Conservation (phyloP, 2,888 invertebrate species). For the Thyatira batis region DNA sequence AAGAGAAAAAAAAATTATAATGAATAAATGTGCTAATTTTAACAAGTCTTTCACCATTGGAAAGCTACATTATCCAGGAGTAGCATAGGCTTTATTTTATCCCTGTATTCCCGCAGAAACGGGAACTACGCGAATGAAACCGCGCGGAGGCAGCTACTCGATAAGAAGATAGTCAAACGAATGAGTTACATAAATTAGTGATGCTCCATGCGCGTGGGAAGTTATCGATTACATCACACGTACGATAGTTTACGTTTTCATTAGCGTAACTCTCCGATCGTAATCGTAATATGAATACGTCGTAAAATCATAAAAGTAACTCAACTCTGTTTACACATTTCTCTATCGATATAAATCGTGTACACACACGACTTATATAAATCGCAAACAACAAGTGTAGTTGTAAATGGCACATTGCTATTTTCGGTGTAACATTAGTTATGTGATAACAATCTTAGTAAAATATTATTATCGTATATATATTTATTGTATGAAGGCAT, state of each 20-base stretch:
- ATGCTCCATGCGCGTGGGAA: slow-evolving; percentile 20
- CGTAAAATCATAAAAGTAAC: slow-evolving; percentile 46
- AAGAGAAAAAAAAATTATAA: too few relatives aligned
- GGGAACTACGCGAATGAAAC: too few relatives aligned
- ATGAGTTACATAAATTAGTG: slow-evolving; percentile 16
- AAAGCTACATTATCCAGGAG: too few relatives aligned
- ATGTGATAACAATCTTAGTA: slow-evolving; percentile 22
- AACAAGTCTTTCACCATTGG: too few relatives aligned
- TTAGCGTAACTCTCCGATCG: slow-evolving; percentile 28
- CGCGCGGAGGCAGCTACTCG: too few relatives aligned
- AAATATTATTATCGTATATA: slow-evolving; percentile 22
- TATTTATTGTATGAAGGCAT: slow-evolving; percentile 26
- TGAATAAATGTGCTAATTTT: too few relatives aligned
- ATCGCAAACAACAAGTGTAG: slow-evolving; percentile 8
- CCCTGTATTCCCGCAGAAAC: too few relatives aligned
- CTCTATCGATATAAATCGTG: slow-evolving; percentile 12
- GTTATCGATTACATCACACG: slow-evolving; percentile 29
- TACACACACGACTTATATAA: slow-evolving; percentile 11
- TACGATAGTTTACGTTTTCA: slow-evolving; percentile 26
- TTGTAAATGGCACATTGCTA: slow-evolving; percentile 1
- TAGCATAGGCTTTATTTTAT: too few relatives aligned
- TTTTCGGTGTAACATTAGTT: slow-evolving; percentile 16
- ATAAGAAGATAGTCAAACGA: neutral
- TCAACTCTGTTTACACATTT: slow-evolving; percentile 9
- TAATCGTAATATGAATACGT: slow-evolving; percentile 49